Evolutionary conservation across 2,113 vertebrate genomes (phyloP), one percentile per base, ranked within the genome.

Genomic region (Ceuthmochares aereus): DNA sequence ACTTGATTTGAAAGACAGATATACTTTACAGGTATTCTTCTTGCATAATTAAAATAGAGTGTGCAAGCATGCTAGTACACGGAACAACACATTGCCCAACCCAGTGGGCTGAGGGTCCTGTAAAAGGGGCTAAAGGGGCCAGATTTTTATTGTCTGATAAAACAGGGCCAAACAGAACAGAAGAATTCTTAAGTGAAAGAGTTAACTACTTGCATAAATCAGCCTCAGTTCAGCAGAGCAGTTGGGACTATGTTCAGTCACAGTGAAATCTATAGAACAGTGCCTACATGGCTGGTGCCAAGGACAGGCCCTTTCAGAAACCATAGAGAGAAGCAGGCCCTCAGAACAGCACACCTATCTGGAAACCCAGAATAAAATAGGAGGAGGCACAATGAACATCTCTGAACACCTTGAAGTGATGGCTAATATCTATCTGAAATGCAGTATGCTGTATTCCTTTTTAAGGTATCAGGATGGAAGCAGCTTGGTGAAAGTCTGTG

Each of bases 1-100:
- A 60, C 90, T 90, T 90, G 92, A 84, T 97, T 89, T 90, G 86
- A 95, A 92, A 92, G 92, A 92, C 69, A 93, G 43, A 94, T 93
- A 89, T 96, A 89, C 86, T 95, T 40, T 83, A 84, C 62, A 40
- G 80, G 36, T 79, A 49, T 81, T 72, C 75, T 63, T 76, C 84
- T 62, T 79, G 73, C 77, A 62, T 87, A 69, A 45, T 79, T 95
- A 95, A 90, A 94, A 81, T 7, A 72, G 56, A 88, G 43, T 18
- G 52, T 75, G 40, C 19, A 89, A 68, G 40, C 26, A 5, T 19
- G n/a, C 56, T 60, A 34, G 12, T 72, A 45, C 49, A 30, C 8
- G 0, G 51, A 66, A 20, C 43, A 56, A 47, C 6, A 7, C 12
- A 10, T 43, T 66, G 68, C 27, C 72, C 40, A 56, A 19, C 29